Evolutionary conservation across 64 coral and sea anemone species (phyloP).

Genomic region (Trachythela sp.): DNA sequence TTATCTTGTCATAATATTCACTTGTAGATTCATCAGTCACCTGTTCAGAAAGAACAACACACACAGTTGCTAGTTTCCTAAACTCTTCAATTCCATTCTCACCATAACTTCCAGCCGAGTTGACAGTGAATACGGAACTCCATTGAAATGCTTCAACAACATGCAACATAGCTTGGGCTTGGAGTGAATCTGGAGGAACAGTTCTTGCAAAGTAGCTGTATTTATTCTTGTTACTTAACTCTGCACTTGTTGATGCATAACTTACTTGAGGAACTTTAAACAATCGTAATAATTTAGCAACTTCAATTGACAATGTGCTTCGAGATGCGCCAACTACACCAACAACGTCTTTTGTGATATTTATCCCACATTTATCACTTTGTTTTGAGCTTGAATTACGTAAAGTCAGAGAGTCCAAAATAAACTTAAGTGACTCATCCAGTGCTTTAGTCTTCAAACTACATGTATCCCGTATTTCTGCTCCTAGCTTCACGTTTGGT

Average conservation of each 20-base stretch:
- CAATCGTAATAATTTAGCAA: conserved; percentile 71
- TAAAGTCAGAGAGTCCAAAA: background rate
- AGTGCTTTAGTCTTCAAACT: background rate
- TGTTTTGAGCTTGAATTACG: background rate
- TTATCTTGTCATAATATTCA: conserved; percentile 52
- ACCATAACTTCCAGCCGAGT: conserved; percentile 83
- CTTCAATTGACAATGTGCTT: conserved; percentile 30
- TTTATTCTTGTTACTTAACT: conserved; percentile 70
- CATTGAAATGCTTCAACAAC: conserved; percentile 70
- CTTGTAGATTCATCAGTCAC: conserved; percentile 36
- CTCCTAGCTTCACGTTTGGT: conserved; percentile 72
- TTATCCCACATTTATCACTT: background rate
- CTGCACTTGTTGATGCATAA: conserved; percentile 82
- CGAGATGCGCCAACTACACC: background rate
- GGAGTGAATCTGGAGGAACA: conserved; percentile 79
- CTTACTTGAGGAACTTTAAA: conserved; percentile 85
- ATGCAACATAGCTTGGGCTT: conserved; percentile 73
- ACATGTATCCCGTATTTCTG: conserved; percentile 81
- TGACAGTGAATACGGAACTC: conserved; percentile 70
- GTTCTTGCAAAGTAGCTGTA: conserved; percentile 84
- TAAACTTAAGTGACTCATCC: conserved; percentile 8
- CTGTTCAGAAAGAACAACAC: conserved; percentile 46
- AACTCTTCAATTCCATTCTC: conserved; percentile 71
- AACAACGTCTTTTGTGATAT: conserved; percentile 9
- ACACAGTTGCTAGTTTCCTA: conserved; percentile 40